A percentile compares a stretch with the other conserved stretches of the same genome.
Conservation (phyloP, 2,797 vertebrate species). For the Enteromius afrohamiltoni region DNA sequence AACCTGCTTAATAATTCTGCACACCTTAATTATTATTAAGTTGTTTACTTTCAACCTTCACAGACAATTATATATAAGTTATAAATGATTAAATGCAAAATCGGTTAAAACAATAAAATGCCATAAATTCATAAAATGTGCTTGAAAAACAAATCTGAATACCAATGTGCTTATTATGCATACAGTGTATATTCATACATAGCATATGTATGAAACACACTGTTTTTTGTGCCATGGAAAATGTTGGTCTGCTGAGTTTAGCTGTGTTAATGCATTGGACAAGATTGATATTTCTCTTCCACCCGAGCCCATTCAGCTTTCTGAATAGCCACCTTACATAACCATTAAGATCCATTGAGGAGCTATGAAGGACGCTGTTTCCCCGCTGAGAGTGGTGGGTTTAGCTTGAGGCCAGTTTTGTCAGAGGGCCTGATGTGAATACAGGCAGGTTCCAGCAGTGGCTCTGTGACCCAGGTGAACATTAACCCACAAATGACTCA, state of each 20-base stretch:
- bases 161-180: too few species aligned
- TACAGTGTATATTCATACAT: too few species aligned
- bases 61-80: too few species aligned
- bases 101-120: too few species aligned
- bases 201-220: too few species aligned
- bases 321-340: slow-evolving; percentile 59
- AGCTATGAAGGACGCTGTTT: slow-evolving; percentile 57
- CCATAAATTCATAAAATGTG: too few species aligned
- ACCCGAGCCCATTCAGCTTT: slow-evolving; percentile 59
- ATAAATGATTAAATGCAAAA: too few species aligned
- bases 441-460: slow-evolving; percentile 68
- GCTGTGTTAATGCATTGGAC: slow-evolving; percentile 25
- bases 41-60: too few species aligned
- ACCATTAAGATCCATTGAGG: slow-evolving; percentile 61
- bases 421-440: slow-evolving; percentile 59
- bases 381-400: slow-evolving; percentile 71
- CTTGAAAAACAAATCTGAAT: too few species aligned
- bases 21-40: too few species aligned
- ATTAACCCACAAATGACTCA: slow-evolving; percentile 78
- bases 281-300: slow-evolving; percentile 59
- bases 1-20: too few species aligned
- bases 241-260: neutral
- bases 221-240: neutral
- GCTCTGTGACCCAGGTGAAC: slow-evolving; percentile 72
- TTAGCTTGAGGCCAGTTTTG: slow-evolving; percentile 72